Evolutionary conservation across 2,797 vertebrate genomes (phyloP), one percentile per base, ranked within the genome.

Genomic region (Epinephelus malabaricus): DNA sequence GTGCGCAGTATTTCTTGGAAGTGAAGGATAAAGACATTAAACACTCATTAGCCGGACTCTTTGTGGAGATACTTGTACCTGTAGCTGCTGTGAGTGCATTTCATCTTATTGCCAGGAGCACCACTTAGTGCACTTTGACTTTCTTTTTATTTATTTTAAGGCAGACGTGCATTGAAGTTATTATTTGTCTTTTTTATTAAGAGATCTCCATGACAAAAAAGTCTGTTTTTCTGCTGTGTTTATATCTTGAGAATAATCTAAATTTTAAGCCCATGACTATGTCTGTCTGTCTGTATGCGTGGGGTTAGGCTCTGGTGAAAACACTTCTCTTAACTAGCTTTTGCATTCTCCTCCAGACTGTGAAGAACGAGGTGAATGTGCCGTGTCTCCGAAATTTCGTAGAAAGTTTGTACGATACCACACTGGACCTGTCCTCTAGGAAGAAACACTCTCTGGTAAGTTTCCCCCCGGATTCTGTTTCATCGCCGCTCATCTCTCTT

Each of bases 1-100:
- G 98, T 91, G 98, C 98, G 19, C 98, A 98, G 94, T 99, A 99
- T 94, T 99, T 99, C 94, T 92, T 99, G 84, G 98, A 99, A 95
- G 98, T 99, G 80, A 99, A 99, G 95, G 98, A 99, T 94, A 99
- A 99, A 95, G 98, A 99, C 88, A 97, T 99, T 88, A 99, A 99
- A 86, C 98, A 99, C 86, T 98, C 98, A 80, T 94, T 99, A 89
- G 98, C 98, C 2, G 98, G 98, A 77, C 96, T 99, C 65, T 99
- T 99, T 91, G 98, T 99, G 84, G 98, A 99, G 94, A 98, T 99
- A 92, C 96, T 99, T 65, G 97, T 99, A 76, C 98, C 98, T 0
- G 98, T 99, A 64, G 98, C 98, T 82, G 98, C 98, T 88, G 98
- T 99, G 93, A 98, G 98, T 98, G 82, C 64, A 79, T 91, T 83